Evolutionary conservation across 2,113 vertebrate genomes (phyloP).

Genomic region (Syngnathus scovelli): DNA sequence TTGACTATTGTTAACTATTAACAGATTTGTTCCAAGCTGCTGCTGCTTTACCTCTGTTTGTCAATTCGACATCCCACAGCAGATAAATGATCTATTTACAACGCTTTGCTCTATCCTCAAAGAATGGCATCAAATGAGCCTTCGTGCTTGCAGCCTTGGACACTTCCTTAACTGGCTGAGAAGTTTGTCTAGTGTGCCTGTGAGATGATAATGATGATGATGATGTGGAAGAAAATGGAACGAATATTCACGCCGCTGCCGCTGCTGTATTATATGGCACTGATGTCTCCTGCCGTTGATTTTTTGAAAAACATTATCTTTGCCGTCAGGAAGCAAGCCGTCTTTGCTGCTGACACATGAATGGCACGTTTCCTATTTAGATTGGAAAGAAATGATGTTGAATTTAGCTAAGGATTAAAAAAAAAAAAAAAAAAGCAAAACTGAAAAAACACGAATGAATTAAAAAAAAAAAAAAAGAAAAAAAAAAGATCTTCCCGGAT

Average conservation of each 20-base stretch:
- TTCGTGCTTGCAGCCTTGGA: background rate
- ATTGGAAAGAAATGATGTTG: slow-evolving; percentile 8
- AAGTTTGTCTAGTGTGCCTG: slow-evolving; percentile 9
- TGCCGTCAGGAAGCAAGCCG: background rate
- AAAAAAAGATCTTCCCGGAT: background rate
- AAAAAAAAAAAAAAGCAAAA: background rate
- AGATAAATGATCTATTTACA: slow-evolving; percentile 3
- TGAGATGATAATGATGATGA: background rate
- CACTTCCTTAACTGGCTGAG: slow-evolving; percentile 7
- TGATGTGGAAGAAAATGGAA: background rate
- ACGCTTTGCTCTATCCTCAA: background rate
- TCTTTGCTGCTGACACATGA: background rate
- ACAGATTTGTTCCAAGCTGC: slow-evolving; percentile 43
- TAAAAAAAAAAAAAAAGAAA: no score
- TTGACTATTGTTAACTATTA: slow-evolving; percentile 74
- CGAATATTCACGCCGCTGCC: background rate
- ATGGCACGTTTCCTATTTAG: slow-evolving; percentile 10
- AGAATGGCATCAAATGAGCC: background rate
- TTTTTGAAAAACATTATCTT: background rate
- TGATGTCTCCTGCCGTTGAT: background rate
- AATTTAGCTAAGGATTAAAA: background rate
- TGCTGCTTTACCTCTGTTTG: background rate
- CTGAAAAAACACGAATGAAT: background rate
- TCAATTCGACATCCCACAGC: background rate
- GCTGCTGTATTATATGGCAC: background rate